A percentile compares a stretch with the other conserved stretches of the same genome.
These are phyloP conservation scores for Diorhabda carinulata DNA, from an alignment of 1,140 invertebrate genomes.

Conservation along the genomic window DNA sequence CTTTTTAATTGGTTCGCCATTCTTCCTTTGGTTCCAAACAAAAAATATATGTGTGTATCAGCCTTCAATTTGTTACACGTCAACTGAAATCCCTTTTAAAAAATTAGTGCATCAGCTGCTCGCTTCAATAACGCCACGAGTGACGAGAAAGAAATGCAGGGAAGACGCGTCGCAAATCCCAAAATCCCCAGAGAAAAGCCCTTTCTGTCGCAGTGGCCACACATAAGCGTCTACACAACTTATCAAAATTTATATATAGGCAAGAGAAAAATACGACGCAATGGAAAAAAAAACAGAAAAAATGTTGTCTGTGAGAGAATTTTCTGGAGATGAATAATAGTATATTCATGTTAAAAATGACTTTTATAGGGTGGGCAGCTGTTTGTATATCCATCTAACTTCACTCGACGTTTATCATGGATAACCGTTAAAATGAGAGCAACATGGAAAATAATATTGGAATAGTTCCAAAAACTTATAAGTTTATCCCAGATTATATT, in stretches of 20 bases:
- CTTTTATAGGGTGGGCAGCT: not conserved
- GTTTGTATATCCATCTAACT: not conserved
- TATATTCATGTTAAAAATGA: conserved; percentile 1
- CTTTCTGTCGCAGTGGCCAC: conserved; percentile 25
- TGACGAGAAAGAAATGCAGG: conserved; percentile 27
- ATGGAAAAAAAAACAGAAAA: not conserved
- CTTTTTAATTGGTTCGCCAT: conserved; percentile 2
- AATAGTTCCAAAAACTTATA: no score
- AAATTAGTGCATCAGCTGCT: conserved; percentile 25
- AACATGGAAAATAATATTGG: no score
- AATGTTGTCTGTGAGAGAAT: not conserved
- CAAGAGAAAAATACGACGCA: not conserved
- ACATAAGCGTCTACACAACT: conserved; percentile 30
- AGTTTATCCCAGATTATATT: no score
- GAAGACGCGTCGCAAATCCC: conserved; percentile 25
- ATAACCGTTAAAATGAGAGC: not conserved
- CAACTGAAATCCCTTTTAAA: conserved; percentile 21
- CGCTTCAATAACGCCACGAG: conserved; percentile 19
- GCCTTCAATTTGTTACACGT: conserved; percentile 24
- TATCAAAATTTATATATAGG: conserved; percentile 23
- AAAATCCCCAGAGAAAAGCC: conserved; percentile 28
- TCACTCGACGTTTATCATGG: not conserved
- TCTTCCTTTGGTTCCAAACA: not conserved
- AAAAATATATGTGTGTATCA: not conserved
- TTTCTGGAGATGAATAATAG: not conserved